These are phyloP conservation scores for Perca schrenkii DNA, from an alignment of 2,113 vertebrate genomes.

Conservation along the genomic window DNA sequence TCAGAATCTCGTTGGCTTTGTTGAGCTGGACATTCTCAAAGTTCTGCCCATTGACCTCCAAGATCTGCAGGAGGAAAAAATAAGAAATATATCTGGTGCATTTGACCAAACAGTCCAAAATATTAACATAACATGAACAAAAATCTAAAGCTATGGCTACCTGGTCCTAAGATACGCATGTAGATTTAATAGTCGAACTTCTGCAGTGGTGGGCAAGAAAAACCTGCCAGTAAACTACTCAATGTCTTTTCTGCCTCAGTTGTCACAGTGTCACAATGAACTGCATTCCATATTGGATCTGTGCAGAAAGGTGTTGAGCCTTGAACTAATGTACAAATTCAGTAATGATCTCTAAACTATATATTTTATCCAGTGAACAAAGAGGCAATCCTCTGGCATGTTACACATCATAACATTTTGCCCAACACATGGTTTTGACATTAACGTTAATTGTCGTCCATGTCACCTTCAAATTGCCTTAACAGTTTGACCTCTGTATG, in stretches of 20 bases:
- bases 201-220: neutral
- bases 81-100: constrained; percentile 11
- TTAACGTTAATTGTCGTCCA: neutral
- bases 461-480: neutral
- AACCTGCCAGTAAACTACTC: neutral
- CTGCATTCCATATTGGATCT: neutral
- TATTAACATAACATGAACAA: neutral
- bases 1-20: constrained; percentile 98
- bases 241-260: neutral
- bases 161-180: neutral
- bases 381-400: constrained; percentile 2
- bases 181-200: neutral
- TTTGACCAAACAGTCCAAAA: neutral
- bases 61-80: constrained; percentile 86
- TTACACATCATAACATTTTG: constrained; percentile 8
- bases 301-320: neutral
- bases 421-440: constrained; percentile 23
- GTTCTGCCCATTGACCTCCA: constrained; percentile 99
- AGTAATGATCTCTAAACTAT: neutral
- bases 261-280: neutral
- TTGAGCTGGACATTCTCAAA: constrained; percentile 98
- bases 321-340: neutral
- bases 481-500: constrained; percentile 18
- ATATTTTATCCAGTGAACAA: constrained; percentile 5
- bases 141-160: neutral